Base-by-base conservation (phyloP, 2,797 vertebrate species). In the Tamandua tetradactyla region DNA sequence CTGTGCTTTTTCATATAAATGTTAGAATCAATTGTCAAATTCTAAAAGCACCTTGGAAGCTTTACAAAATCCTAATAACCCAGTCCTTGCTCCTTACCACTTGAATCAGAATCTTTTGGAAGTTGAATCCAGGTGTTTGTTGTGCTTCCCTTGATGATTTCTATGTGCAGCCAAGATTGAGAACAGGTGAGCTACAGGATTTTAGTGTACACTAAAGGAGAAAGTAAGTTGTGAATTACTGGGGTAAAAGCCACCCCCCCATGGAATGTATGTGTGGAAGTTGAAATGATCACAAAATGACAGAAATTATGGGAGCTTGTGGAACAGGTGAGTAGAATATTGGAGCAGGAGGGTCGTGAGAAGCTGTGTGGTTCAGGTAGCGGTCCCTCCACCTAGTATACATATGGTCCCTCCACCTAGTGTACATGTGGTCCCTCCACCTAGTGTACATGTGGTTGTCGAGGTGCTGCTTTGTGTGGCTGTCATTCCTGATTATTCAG, bases 21-120 rank as follows among this genome's bases (percentile, higher is more conserved):
- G 87, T 89, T 91, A 79, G 17, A 86, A 91, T 82, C 68, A 44
- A 87, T 84, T 84, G 27, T 40, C n/a, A 44, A 59, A 23, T 95
- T 93, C 40, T 93, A 74, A 59, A 78, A 1, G 3, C 47, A 35
- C 18, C 7, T 52, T 22, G 30, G 23, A 2, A 81, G 44, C 47
- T 92, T 93, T 76, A 55, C 18, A 82, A 83, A 87, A 72, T 87
- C 82, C 23, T 37, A 57, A 78, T 81, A 37, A n/a, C 22, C 12
- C 15, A 80, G 44, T 44, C 52, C 18, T 25, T 66, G 72, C 27
- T 69, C 66, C 47, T 23, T 92, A 22, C 40, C 47, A 66, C 25
- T 92, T 87, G 81, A 94, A 83, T 89, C 14, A 79, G 55, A 92
- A 85, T 81, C 57, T 25, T 91, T 62, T 71, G 3, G 30, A 76